Evolutionary conservation across 2,113 vertebrate species (phyloP), one percentile per base, ranked within the genome.

Genomic region (Mesitornis unicolor): DNA sequence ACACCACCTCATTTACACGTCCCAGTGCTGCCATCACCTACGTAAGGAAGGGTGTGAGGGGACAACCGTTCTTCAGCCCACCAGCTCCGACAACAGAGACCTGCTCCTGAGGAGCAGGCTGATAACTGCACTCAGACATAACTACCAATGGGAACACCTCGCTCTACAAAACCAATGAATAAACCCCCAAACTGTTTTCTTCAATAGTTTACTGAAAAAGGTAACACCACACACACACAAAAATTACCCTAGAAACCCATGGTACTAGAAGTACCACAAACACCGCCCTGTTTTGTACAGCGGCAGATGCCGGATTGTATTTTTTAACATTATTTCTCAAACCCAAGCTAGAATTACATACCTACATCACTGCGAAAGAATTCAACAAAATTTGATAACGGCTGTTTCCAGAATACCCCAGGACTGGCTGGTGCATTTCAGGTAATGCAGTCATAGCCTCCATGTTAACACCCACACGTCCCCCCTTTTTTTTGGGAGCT

Each of bases 1-100:
- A 19, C 76, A 45, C 8, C 5, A 4, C 1, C 80, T 5, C 64
- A 8, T 31, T 7, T 11, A 5, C 15, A 28, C 2, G 0, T 1
- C 47, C 76, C 47, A 25, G 15, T 9, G 47, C 50, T 38, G 40
- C 70, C 82, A 29, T 2, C 79, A 10, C 24, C 38, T 2, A 0
- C 7, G 0, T 0, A 5, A 57, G 26, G 3, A 3, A 8, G 21
- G 19, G 12, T 20, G 26, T 2, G 21, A 25, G 29, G 16, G 70
- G 29, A 40, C 50, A 51, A 3, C 3, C 25, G 1, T 1, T 10
- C 36, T 21, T 35, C 50, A 63, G 59, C 35, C 36, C 64, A 50
- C 10, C 61, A 6, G 13, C 21, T 11, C 31, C 0, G 1, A 13
- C n/a, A n/a, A 14, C 0, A 35, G 29, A 59, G 21, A 65, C 1